phyloP scores from a whole-genome alignment of 2,113 vertebrate species.

The Xerus inauris region DNA sequence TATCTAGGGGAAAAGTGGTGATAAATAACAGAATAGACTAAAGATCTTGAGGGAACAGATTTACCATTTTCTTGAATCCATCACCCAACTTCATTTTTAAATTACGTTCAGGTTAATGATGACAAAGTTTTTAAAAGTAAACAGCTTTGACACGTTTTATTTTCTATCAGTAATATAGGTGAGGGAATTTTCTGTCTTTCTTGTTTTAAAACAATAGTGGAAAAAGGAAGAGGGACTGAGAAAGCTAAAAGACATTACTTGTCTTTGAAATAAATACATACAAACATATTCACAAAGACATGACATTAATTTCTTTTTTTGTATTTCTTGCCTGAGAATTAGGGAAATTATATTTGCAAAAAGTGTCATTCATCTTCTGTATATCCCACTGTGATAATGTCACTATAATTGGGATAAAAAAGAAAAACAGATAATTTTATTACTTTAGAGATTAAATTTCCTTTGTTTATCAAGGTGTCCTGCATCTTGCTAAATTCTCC shows the following conservation, averaged over 20 bases:
- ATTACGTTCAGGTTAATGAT: not conserved
- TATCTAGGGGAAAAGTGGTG: not conserved
- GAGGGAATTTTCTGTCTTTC: not conserved
- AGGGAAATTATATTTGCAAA: not conserved
- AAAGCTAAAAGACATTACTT: not conserved
- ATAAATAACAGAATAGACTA: not conserved
- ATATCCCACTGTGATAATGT: constrained; percentile 22
- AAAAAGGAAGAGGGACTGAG: not conserved
- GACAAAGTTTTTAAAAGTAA: not conserved
- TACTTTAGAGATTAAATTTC: not conserved
- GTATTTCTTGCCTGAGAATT: constrained; percentile 23
- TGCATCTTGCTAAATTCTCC: not conserved
- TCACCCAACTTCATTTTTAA: not conserved
- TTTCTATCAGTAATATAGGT: not conserved
- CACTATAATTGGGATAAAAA: not conserved
- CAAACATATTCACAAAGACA: not conserved
- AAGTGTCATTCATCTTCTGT: not conserved
- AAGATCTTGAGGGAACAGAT: not conserved
- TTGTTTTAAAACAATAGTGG: constrained; percentile 16
- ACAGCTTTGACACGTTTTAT: not conserved
- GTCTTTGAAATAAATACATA: not conserved
- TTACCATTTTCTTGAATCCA: not conserved
- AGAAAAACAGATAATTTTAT: constrained; percentile 40
- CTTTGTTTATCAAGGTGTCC: not conserved
- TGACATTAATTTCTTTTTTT: constrained; percentile 35